Conservation (phyloP, 2,113 vertebrate species). For the Poeciliopsis retropinna region DNA sequence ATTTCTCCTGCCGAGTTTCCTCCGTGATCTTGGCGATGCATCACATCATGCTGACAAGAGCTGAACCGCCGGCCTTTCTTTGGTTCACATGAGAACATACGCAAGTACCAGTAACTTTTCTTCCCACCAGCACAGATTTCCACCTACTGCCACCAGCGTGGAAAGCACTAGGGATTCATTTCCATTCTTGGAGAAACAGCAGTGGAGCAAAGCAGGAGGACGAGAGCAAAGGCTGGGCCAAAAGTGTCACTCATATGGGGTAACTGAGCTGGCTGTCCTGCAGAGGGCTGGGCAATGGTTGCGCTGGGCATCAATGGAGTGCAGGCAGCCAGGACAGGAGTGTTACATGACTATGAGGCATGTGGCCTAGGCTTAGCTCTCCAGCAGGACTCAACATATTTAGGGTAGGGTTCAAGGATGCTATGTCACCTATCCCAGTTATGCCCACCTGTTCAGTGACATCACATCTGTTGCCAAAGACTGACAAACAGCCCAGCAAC, state of each 20-base stretch:
- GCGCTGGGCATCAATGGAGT: constrained; percentile 50
- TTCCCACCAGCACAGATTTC: constrained; percentile 59
- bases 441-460: constrained; percentile 81
- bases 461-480: constrained; percentile 82
- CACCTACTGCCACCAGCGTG: constrained; percentile 57
- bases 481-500: constrained; percentile 62
- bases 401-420: constrained; percentile 75
- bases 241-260: constrained; percentile 67
- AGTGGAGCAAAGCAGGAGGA: constrained; percentile 28
- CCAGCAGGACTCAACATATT: constrained; percentile 76
- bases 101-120: constrained; percentile 39
- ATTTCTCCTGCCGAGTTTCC: constrained; percentile 60
- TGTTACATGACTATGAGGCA: constrained; percentile 78
- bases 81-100: constrained; percentile 54
- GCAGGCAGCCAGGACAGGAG: constrained; percentile 50
- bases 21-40: constrained; percentile 66
- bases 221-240: constrained; percentile 24
- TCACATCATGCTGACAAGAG: constrained; percentile 70
- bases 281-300: constrained; percentile 37
- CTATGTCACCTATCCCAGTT: constrained; percentile 80
- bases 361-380: constrained; percentile 73
- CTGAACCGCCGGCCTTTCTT: constrained; percentile 66
- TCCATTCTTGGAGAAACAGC: constrained; percentile 62
- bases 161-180: constrained; percentile 44
- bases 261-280: constrained; percentile 50